phyloP scores from a whole-genome alignment of 1,140 invertebrate species.

The Periplaneta americana region DNA sequence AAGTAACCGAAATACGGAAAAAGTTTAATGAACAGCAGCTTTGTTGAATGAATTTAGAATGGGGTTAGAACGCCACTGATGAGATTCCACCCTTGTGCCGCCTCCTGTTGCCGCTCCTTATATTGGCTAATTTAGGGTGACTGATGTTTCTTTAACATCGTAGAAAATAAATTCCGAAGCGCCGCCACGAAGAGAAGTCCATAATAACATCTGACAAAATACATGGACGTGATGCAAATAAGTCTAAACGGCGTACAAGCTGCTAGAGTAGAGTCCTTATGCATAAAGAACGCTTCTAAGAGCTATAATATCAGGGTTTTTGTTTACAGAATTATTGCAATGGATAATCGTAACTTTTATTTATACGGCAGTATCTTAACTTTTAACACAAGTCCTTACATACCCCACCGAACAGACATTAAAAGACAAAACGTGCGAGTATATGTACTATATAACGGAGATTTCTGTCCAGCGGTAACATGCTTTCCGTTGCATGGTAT shows the following conservation, averaged over 20 bases:
- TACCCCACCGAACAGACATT: too few species aligned
- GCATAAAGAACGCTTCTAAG: background rate
- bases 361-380: too few species aligned
- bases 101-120: background rate
- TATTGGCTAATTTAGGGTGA: background rate
- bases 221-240: background rate
- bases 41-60: too few species aligned
- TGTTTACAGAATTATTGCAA: background rate
- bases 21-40: too few species aligned
- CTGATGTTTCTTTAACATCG: background rate
- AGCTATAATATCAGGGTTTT: background rate
- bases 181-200: background rate
- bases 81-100: background rate
- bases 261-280: background rate
- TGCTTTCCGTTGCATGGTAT: too few species aligned
- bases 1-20: too few species aligned
- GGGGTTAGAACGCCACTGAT: background rate
- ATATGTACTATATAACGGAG: too few species aligned
- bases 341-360: background rate
- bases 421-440: too few species aligned
- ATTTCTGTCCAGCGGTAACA: too few species aligned
- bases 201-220: background rate
- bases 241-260: background rate
- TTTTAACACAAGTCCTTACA: too few species aligned
- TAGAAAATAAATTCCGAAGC: background rate